Percentiles rank a stretch among this genome's conserved stretches.
phyloP scores from a whole-genome alignment of 2,797 vertebrate genomes.

The Triplophysa yarkandensis region DNA sequence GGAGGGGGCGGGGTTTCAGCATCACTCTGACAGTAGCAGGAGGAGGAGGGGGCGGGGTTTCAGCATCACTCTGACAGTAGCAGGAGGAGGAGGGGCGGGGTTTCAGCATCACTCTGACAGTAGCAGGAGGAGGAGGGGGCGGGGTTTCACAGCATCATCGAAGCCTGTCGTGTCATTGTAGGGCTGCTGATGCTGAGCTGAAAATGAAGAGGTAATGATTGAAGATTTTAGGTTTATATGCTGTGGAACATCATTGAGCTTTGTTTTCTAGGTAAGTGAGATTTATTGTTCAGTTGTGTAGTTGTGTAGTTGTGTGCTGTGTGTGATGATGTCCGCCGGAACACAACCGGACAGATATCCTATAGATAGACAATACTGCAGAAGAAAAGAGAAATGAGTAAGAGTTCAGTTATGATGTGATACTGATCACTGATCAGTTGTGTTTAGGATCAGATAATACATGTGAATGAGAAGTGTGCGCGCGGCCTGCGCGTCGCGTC shows the following conservation, averaged over 20 bases:
- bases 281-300: no score
- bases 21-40: conserved; percentile 66
- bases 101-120: conserved; percentile 72
- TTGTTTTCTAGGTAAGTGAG: conserved; percentile 78
- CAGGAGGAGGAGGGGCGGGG: no score
- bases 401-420: neutral
- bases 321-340: conserved; percentile 3
- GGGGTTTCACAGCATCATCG: conserved; percentile 79
- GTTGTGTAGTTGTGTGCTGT: neutral
- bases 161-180: conserved; percentile 69
- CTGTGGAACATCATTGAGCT: conserved; percentile 60
- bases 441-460: neutral
- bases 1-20: conserved; percentile 54
- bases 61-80: no score
- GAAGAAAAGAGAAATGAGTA: neutral
- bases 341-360: neutral
- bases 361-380: neutral
- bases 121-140: conserved; percentile 72
- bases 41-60: no score
- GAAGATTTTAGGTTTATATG: conserved; percentile 61
- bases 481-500: neutral
- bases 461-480: neutral
- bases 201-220: conserved; percentile 72
- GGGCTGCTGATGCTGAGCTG: conserved; percentile 83
- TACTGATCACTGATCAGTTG: neutral